Evolutionary conservation across 37 sponge, comb jelly and placozoan genomes (phyloP), one percentile per base, ranked within the genome.

Genomic region (Eunapius fragilis): DNA sequence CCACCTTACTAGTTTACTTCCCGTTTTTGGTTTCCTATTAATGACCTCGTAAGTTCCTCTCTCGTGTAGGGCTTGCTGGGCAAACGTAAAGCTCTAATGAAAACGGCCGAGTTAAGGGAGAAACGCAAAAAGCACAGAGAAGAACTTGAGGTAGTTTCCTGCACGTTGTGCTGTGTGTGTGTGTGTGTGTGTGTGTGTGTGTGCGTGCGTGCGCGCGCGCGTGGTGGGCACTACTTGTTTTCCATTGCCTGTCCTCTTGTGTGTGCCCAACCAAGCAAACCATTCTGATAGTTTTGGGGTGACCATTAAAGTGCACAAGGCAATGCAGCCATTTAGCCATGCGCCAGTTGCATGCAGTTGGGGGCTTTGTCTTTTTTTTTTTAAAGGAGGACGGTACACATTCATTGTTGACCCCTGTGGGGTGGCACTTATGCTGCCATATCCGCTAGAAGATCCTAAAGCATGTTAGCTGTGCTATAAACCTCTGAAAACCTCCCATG

Each of bases 81-180:
- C 27, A 92, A 92, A 75, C 71, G 90, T 78, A 92, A 92, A 69
- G 78, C 92, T 11, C 70, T 95, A 28, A 80, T 95, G 90, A 95
- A 89, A 50, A 82, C 77, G 12, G 77, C 58, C 74, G 90, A 93
- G 69, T 75, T 93, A 45, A 86, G 93, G 35, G 93, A 93, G 82
- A 93, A 89, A 70, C 77, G 89, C 47, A 95, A 88, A 69, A 86
- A 83, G 83, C 75, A 71, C 13, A 84, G 81, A 75, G 95, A 92
- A 77, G 88, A 92, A 69, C 12, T 88, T 37, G 95, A 92, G 93
- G 95, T 91, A 67, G 81, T 87, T 28, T 24, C 6, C 24, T 72
- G 71, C 25, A 25, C 74, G n/a, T 82, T 31, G 32, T 27, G 80
- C n/a, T 33, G 17, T 27, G 68, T 50, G 28, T 50, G 58, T 27